phyloP scores from a whole-genome alignment of 2,797 vertebrate genomes.

The Hydrocynus forskahlii region DNA sequence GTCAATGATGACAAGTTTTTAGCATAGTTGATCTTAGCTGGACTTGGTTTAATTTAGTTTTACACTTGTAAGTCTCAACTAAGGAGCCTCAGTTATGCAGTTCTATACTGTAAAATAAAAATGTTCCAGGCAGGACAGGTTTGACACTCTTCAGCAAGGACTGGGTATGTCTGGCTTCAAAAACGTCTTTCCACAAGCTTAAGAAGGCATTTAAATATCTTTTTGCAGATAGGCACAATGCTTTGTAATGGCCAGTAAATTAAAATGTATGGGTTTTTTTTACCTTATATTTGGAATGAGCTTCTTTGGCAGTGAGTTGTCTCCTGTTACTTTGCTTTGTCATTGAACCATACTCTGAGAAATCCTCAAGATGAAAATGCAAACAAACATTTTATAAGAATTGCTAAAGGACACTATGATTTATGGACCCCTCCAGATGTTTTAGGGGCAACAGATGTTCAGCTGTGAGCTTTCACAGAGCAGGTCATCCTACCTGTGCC shows the following conservation, averaged over 20 bases:
- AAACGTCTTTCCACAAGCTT: background rate
- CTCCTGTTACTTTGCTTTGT: constrained; percentile 24
- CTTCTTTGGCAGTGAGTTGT: constrained; percentile 17
- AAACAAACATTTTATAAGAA: constrained; percentile 68
- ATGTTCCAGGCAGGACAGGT: background rate
- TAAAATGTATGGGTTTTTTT: background rate
- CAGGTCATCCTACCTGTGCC: constrained; percentile 72
- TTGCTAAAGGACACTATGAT: constrained; percentile 79
- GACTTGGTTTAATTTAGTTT: constrained; percentile 23
- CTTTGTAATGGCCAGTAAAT: background rate
- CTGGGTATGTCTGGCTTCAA: background rate
- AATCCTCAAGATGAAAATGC: constrained; percentile 75
- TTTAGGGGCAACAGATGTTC: constrained; percentile 72
- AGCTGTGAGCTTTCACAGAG: constrained; percentile 69
- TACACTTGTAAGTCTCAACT: constrained; percentile 5
- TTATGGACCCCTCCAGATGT: constrained; percentile 79
- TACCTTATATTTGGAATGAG: background rate
- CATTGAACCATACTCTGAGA: constrained; percentile 27
- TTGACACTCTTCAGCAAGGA: background rate
- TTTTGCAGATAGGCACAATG: background rate
- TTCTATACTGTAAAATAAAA: background rate
- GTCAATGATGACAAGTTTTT: constrained; percentile 27
- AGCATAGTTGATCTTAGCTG: constrained; percentile 14
- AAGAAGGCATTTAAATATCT: background rate
- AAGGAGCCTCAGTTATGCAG: constrained; percentile 9